Evolutionary conservation across 2,888 invertebrate genomes (phyloP).

Genomic region (Cryptocheilus praepositus): DNA sequence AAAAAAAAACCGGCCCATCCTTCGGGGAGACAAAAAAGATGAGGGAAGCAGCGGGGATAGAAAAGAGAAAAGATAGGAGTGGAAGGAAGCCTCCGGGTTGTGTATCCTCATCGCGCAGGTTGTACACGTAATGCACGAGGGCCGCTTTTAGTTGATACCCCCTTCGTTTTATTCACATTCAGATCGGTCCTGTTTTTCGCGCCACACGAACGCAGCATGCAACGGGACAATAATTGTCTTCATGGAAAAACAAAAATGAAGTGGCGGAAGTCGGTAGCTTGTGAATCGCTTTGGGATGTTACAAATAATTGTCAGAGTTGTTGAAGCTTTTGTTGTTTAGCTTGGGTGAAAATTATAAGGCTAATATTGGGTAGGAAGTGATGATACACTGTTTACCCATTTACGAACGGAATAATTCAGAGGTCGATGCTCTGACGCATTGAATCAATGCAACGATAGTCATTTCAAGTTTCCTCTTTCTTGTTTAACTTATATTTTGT

Average conservation of each 20-base stretch:
- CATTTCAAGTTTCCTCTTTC: too few relatives aligned
- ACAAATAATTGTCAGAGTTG: too few relatives aligned
- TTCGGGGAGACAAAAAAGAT: not conserved
- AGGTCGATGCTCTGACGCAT: too few relatives aligned
- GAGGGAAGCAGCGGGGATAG: slow-evolving; percentile 16
- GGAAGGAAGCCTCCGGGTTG: not conserved
- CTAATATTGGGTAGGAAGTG: too few relatives aligned
- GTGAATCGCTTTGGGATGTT: too few relatives aligned
- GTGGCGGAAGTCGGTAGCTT: too few relatives aligned
- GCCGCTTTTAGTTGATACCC: not conserved
- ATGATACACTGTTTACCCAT: too few relatives aligned
- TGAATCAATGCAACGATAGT: too few relatives aligned
- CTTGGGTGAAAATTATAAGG: too few relatives aligned
- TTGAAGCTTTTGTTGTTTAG: too few relatives aligned
- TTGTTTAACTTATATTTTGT: too few relatives aligned
- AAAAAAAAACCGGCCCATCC: not conserved
- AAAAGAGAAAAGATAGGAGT: slow-evolving; percentile 32
- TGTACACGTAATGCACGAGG: slow-evolving; percentile 10
- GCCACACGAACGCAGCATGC: slow-evolving; percentile 22
- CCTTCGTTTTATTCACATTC: not conserved
- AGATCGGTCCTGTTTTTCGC: slow-evolving; percentile 20
- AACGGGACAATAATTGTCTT: slow-evolving; percentile 25
- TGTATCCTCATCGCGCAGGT: slow-evolving; percentile 12
- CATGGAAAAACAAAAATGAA: slow-evolving; percentile 29
- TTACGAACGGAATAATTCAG: too few relatives aligned